Percentiles rank a stretch among this genome's conserved stretches.
These are phyloP conservation scores for Dermatemys mawii DNA, from an alignment of 2,113 vertebrate species.

Conservation along the genomic window DNA sequence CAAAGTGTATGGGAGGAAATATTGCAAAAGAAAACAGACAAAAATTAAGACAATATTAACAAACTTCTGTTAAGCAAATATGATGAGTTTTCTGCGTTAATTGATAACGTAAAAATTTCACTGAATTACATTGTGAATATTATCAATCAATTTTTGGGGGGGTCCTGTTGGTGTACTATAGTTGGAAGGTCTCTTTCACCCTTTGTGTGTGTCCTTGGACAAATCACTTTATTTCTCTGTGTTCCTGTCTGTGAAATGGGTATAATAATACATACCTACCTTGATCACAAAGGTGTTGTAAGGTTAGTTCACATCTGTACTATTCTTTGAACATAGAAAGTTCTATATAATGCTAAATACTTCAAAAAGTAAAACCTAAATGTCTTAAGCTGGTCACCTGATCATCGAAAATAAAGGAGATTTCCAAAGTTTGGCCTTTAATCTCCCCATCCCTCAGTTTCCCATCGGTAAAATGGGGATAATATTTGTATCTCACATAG, in stretches of 20 bases:
- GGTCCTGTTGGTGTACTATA: not conserved
- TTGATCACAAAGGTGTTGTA: not conserved
- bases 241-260: not conserved
- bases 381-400: not conserved
- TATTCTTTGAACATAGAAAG: not conserved
- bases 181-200: not conserved
- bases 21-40: not conserved
- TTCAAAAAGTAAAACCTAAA: rapidly evolving
- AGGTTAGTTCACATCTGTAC: not conserved
- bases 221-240: not conserved
- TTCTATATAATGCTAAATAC: not conserved
- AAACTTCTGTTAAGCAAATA: not conserved
- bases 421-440: not conserved
- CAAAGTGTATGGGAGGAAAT: not conserved
- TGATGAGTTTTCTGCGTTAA: not conserved
- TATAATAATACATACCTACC: not conserved
- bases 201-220: not conserved
- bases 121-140: not conserved
- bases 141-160: not conserved
- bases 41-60: not conserved
- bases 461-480: not conserved
- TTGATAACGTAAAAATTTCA: not conserved
- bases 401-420: not conserved
- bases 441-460: not conserved
- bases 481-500: not conserved